Evolutionary conservation across 2,888 invertebrate genomes (phyloP), one percentile per base, ranked within the genome.

Genomic region (Oscheius sp.): DNA sequence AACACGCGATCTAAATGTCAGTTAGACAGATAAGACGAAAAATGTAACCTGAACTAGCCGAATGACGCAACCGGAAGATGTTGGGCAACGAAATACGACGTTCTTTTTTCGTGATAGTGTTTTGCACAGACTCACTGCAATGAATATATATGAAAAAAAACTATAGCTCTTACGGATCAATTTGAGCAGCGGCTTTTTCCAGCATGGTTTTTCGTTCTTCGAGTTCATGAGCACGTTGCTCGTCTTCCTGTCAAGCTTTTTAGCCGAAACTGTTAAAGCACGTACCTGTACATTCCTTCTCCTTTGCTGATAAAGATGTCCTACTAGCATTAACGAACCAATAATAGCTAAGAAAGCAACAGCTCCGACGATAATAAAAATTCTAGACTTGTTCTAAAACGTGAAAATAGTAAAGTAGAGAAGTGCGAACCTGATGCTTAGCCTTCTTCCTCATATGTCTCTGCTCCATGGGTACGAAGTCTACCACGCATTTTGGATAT

Each of bases 401-500:
- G 11, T 21, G 11, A 53, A n/a, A 2, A 33, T 21, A 11, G 32
- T 9, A 13, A 59, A 59, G 2, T 1, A 13, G 7, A 13, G 0
- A 59, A 59, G 9, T 11, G 5, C 7, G 13, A 37, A 68, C 74
- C 57, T 74, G 74, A 50, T 74, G 66, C 35, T 68, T 59, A 11
- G 66, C 50, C 37, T 68, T 74, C 58, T 74, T 74, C 13, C 74
- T 42, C 58, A 68, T 74, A n/a, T 50, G 35, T 21, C 59, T 55
- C 35, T 74, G 50, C 11, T 74, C 55, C 3, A 50, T n/a, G 35
- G 66, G 59, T 10, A 58, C 59, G 59, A 74, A 74, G 35, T 74
- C 74, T 32, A 74, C 74, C 33, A 68, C 68, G 58, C 79, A 81
- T 42, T 75, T 53, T 0, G 81, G 81, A 57, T 78, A 79, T 0